phyloP scores from a whole-genome alignment of 1,140 invertebrate genomes.

The Drosophila kurseongensis region DNA sequence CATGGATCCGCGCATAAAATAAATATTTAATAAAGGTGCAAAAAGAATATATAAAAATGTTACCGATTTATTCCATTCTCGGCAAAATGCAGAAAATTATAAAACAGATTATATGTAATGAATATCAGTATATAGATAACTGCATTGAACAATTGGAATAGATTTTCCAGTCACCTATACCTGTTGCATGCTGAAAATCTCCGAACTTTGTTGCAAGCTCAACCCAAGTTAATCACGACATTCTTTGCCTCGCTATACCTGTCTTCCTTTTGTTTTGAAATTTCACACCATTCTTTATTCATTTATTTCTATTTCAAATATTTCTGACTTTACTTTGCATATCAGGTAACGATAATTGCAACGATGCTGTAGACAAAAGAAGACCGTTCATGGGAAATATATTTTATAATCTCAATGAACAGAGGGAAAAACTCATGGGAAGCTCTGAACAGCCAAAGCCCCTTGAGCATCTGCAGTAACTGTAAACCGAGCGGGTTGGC shows the following conservation, averaged over 20 bases:
- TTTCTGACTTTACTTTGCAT: conserved; percentile 21
- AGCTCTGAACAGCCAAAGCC: conserved; percentile 20
- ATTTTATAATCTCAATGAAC: conserved; percentile 35
- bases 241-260: conserved; percentile 28
- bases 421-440: conserved; percentile 26
- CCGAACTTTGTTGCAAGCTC: conserved; percentile 15
- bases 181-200: conserved; percentile 26
- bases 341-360: conserved; percentile 47
- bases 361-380: conserved; percentile 52
- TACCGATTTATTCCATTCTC: too few species aligned
- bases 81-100: too few species aligned
- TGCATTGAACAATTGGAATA: background rate
- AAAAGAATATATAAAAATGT: background rate
- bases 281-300: conserved; percentile 62
- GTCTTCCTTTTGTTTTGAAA: conserved; percentile 41
- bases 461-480: conserved; percentile 35
- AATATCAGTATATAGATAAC: background rate
- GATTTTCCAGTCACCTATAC: background rate
- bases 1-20: too few species aligned
- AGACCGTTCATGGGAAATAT: conserved; percentile 67
- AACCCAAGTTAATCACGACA: conserved; percentile 30
- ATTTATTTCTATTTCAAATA: conserved; percentile 51
- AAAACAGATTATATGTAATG: background rate
- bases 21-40: background rate
- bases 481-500: conserved; percentile 24